Evolutionary conservation across 2,797 vertebrate genomes (phyloP).

Genomic region (Melanotaenia nigrans): DNA sequence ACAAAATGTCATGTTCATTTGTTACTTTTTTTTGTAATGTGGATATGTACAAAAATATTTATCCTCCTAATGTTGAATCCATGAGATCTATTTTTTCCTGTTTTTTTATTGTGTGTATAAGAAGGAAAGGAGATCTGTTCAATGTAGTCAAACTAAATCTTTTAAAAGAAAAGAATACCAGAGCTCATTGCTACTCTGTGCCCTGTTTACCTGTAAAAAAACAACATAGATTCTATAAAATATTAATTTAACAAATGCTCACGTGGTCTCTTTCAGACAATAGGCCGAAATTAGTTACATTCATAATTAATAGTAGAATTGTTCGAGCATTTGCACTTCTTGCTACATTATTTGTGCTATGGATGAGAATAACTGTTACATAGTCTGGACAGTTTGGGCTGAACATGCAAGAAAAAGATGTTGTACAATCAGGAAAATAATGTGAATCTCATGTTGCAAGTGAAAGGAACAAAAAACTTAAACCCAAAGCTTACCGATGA

Average conservation of each 20-base stretch:
- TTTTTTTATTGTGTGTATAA: background rate
- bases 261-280: background rate
- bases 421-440: too few species aligned
- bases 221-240: background rate
- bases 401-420: too few species aligned
- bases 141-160: background rate
- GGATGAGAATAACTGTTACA: too few species aligned
- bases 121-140: background rate
- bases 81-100: background rate
- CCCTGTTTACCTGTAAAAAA: background rate
- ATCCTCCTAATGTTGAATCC: background rate
- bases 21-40: background rate
- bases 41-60: background rate
- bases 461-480: too few species aligned
- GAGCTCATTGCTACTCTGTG: background rate
- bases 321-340: background rate
- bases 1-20: constrained; percentile 39
- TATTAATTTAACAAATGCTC: constrained; percentile 1
- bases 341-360: background rate
- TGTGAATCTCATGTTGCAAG: too few species aligned
- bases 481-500: too few species aligned
- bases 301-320: constrained; percentile 8
- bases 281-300: constrained; percentile 3
- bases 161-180: background rate
- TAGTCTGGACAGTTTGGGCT: too few species aligned